These are phyloP conservation scores for Euphydryas editha DNA, from an alignment of 2,888 invertebrate species.

Conservation along the genomic window DNA sequence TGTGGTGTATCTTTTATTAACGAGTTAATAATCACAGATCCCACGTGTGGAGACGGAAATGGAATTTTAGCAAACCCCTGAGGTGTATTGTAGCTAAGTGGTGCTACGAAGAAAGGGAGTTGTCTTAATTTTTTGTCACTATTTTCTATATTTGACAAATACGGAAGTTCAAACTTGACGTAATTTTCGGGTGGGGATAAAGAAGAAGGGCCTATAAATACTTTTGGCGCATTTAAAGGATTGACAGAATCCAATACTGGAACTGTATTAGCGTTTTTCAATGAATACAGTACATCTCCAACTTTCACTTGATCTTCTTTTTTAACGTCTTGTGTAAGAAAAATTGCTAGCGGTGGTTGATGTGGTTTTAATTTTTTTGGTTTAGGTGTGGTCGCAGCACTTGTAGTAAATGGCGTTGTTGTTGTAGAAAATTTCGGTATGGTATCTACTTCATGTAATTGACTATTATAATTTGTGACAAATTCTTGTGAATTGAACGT, in stretches of 20 bases:
- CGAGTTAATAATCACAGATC: slow-evolving; percentile 90
- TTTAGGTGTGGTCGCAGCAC: slow-evolving; percentile 71
- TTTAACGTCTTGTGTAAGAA: slow-evolving; percentile 84
- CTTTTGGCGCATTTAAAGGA: slow-evolving; percentile 87
- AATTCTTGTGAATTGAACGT: slow-evolving; percentile 58
- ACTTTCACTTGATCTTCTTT: slow-evolving; percentile 83
- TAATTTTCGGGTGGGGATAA: slow-evolving; percentile 88
- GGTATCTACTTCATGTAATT: slow-evolving; percentile 57
- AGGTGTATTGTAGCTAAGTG: slow-evolving; percentile 92
- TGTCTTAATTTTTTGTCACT: slow-evolving; percentile 89
- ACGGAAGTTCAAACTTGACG: slow-evolving; percentile 92
- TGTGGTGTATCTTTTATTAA: slow-evolving; percentile 63
- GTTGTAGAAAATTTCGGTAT: slow-evolving; percentile 70
- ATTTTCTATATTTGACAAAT: slow-evolving; percentile 89
- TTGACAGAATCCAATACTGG: slow-evolving; percentile 90
- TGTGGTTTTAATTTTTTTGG: slow-evolving; percentile 88
- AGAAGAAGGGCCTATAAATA: slow-evolving; percentile 92
- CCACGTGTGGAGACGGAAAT: slow-evolving; percentile 93
- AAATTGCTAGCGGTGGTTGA: slow-evolving; percentile 93
- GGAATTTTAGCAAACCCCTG: slow-evolving; percentile 93
- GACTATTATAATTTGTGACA: slow-evolving; percentile 66
- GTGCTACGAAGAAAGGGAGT: slow-evolving; percentile 93
- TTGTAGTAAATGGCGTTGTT: slow-evolving; percentile 68
- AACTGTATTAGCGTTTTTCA: slow-evolving; percentile 89
- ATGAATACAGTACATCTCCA: slow-evolving; percentile 86